Evolutionary conservation across 2,113 vertebrate genomes (phyloP), one percentile per base, ranked within the genome.

Genomic region (Dunckerocampus dactyliophorus): DNA sequence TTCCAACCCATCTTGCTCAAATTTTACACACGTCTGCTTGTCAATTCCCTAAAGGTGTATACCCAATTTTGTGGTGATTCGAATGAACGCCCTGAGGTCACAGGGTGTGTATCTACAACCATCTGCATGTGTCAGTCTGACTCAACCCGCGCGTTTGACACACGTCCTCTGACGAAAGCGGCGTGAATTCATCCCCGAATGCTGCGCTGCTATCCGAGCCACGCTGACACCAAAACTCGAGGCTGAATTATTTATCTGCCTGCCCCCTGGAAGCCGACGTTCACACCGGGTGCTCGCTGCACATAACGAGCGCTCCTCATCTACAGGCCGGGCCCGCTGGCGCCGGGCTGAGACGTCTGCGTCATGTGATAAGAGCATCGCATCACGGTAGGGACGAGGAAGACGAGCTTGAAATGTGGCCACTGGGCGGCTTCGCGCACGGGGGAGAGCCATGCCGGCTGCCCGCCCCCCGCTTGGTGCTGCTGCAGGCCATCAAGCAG

Each of bases 231-330:
- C 39, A 82, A 82, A 87, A 86, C 76, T 84, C 76, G 53, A 52
- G 74, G 77, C 64, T 86, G 78, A 84, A 88, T 84, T 78, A 87
- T 89, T 85, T 80, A 84, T 83, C 69, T 45, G 53, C 66, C 62
- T 80, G 85, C 81, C 82, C 81, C 78, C 85, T 71, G 67, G 78
- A 81, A 79, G 76, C 63, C 72, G 2, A 68, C 9, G 19, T 61
- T 67, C 71, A 5, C 75, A 60, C 70, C 71, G 57, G 67, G 69
- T 72, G 80, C 78, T 3, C 77, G 72, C 76, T 46, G 15, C 67
- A 59, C 81, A 71, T 79, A 72, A 77, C 77, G 47, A 63, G 68
- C 56, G 66, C 62, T 82, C 75, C 66, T 85, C 76, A 74, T 87
- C 78, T 43, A 76, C 77, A 79, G 76, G 61, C 57, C 37, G 74